Evolutionary conservation across 2,797 vertebrate genomes (phyloP).

Genomic region (Hyperoplus lanceolatus): DNA sequence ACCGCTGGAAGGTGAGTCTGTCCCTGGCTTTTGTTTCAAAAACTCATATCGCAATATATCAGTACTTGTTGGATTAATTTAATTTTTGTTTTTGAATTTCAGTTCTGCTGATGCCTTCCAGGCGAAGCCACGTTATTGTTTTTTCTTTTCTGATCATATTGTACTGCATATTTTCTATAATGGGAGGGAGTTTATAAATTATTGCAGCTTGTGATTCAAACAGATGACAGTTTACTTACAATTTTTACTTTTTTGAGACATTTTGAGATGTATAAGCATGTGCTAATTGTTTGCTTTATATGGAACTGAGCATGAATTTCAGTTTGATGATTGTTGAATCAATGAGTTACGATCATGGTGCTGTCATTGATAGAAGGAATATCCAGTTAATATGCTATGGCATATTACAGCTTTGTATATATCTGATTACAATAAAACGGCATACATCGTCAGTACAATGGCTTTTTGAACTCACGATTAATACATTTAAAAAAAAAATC

Average conservation of each 20-base stretch:
- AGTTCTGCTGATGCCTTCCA: slow-evolving; percentile 86
- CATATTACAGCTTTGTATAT: slow-evolving; percentile 64
- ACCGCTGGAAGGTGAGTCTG: slow-evolving; percentile 96
- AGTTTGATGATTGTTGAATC: slow-evolving; percentile 42
- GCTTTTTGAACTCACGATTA: slow-evolving; percentile 45
- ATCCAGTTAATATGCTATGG: slow-evolving; percentile 33
- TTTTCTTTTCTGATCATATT: slow-evolving; percentile 22
- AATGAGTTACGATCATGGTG: slow-evolving; percentile 32
- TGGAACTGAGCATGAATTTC: slow-evolving; percentile 49
- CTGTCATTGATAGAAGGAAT: slow-evolving; percentile 32
- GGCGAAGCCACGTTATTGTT: slow-evolving; percentile 18
- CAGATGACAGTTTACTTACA: slow-evolving; percentile 47
- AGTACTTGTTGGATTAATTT: slow-evolving; percentile 9
- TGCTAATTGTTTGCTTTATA: slow-evolving; percentile 51
- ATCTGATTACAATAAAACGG: slow-evolving; percentile 57
- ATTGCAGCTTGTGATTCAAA: slow-evolving; percentile 66
- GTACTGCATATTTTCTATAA: slow-evolving; percentile 61
- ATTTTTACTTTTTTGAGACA: slow-evolving; percentile 78
- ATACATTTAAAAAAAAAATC: slow-evolving; percentile 25
- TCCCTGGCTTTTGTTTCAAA: neutral
- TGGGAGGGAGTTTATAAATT: slow-evolving; percentile 44
- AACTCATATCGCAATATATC: neutral
- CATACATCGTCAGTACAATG: slow-evolving; percentile 29
- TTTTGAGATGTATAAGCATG: slow-evolving; percentile 71
- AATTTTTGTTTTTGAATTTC: slow-evolving; percentile 54